phyloP scores from a whole-genome alignment of 2,888 invertebrate species.

The Tholera decimalis region DNA sequence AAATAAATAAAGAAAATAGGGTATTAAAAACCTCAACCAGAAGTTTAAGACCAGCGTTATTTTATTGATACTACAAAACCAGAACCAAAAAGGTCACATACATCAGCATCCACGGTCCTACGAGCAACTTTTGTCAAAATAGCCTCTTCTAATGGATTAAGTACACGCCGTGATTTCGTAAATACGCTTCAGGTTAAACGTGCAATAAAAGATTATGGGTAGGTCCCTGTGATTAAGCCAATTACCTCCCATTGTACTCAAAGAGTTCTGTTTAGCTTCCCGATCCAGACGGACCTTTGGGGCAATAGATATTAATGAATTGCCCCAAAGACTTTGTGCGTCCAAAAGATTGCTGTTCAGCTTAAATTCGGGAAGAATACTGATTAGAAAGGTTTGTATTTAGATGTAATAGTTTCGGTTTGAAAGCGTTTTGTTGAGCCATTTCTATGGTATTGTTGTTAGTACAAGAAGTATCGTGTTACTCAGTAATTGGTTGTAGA shows the following conservation, averaged over 20 bases:
- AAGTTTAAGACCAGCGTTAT: no score
- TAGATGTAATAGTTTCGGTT: slow-evolving; percentile 15
- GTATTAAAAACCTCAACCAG: no score
- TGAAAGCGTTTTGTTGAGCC: not conserved
- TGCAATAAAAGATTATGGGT: slow-evolving; percentile 79
- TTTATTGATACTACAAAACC: slow-evolving; percentile 20
- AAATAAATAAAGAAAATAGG: no score
- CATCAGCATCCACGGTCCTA: slow-evolving; percentile 41
- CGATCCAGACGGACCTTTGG: slow-evolving; percentile 65
- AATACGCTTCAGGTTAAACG: slow-evolving; percentile 76
- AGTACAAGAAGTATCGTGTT: not conserved
- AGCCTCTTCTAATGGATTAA: slow-evolving; percentile 47
- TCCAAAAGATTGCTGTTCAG: slow-evolving; percentile 42
- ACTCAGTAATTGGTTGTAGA: not conserved
- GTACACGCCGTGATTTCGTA: slow-evolving; percentile 73
- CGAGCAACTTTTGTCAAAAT: slow-evolving; percentile 60
- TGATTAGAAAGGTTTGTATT: slow-evolving; percentile 8
- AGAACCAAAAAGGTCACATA: slow-evolving; percentile 40
- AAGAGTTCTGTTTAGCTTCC: slow-evolving; percentile 75
- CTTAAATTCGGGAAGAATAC: slow-evolving; percentile 18
- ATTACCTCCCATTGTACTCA: slow-evolving; percentile 77
- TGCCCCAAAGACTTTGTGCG: slow-evolving; percentile 55
- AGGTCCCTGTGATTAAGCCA: slow-evolving; percentile 78
- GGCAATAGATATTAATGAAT: slow-evolving; percentile 65
- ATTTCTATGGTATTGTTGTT: not conserved